Conservation (phyloP, 2,797 vertebrate genomes). For the Crenichthys baileyi region DNA sequence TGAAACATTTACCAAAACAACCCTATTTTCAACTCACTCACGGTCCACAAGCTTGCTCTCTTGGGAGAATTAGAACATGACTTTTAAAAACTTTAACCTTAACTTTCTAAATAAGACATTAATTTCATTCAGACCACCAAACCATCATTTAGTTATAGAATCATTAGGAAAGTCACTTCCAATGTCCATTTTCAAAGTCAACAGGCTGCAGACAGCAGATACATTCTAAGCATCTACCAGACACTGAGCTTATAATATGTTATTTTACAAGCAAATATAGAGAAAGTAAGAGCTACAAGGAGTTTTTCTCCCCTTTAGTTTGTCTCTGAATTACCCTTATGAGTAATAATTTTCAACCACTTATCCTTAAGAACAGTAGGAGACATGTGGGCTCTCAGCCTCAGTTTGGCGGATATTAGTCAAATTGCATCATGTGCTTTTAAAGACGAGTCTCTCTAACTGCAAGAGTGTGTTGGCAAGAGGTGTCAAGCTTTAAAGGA, state of each 20-base stretch:
- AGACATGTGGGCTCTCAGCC: constrained; percentile 28
- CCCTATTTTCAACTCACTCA: background rate
- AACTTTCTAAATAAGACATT: background rate
- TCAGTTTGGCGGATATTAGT: constrained; percentile 57
- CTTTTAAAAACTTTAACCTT: constrained; percentile 1
- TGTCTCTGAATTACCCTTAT: constrained; percentile 43
- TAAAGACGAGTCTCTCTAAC: constrained; percentile 65
- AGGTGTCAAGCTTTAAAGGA: constrained; percentile 48
- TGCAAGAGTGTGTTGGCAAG: constrained; percentile 50
- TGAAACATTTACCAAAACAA: too few species aligned
- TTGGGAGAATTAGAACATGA: background rate
- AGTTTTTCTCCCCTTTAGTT: constrained; percentile 14
- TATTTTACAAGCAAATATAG: constrained; percentile 18
- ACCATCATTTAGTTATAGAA: background rate
- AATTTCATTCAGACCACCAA: background rate
- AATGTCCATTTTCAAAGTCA: constrained; percentile 34
- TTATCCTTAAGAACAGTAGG: constrained; percentile 29
- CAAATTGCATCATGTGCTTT: constrained; percentile 68
- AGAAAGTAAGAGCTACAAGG: constrained; percentile 5
- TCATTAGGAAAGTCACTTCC: constrained; percentile 14
- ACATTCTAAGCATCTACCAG: background rate
- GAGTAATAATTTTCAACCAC: constrained; percentile 37
- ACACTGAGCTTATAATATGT: constrained; percentile 26
- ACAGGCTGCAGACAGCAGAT: constrained; percentile 11
- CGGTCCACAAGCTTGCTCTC: background rate